These are phyloP conservation scores for Drosophila rellima DNA, from an alignment of 2,888 invertebrate genomes.

Conservation along the genomic window DNA sequence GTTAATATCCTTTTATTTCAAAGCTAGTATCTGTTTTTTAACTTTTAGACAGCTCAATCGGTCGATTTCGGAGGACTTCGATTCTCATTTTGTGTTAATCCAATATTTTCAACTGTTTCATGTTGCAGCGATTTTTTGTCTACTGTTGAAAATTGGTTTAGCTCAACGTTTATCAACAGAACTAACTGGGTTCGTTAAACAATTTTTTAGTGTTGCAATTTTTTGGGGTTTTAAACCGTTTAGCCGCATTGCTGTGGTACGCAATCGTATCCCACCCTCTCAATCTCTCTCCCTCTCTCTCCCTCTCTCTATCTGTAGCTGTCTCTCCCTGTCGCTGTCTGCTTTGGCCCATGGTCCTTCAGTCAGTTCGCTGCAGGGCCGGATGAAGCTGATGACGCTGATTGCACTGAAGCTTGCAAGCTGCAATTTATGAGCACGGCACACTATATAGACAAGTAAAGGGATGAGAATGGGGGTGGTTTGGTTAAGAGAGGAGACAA, in stretches of 20 bases:
- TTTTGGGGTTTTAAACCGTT: slow-evolving; percentile 35
- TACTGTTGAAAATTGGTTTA: slow-evolving; percentile 13
- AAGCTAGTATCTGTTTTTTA: not conserved
- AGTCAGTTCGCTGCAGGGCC: slow-evolving; percentile 61
- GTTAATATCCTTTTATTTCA: not conserved
- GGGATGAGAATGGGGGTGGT: not conserved
- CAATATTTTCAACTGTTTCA: not conserved
- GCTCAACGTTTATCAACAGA: slow-evolving; percentile 24
- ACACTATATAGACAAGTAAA: slow-evolving; percentile 58
- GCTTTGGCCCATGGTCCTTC: slow-evolving; percentile 21
- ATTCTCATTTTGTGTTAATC: not conserved
- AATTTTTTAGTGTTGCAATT: slow-evolving; percentile 18
- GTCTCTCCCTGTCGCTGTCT: slow-evolving; percentile 1
- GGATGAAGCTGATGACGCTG: slow-evolving; percentile 81
- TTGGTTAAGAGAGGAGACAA: slow-evolving; percentile 25
- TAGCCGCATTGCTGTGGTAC: slow-evolving; percentile 27
- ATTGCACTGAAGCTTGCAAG: slow-evolving; percentile 80
- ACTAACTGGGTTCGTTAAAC: slow-evolving; percentile 34
- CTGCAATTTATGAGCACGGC: slow-evolving; percentile 77
- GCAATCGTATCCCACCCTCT: slow-evolving; percentile 9
- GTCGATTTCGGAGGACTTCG: not conserved
- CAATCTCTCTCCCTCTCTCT: not conserved
- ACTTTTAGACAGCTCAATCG: not conserved
- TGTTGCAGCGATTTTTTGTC: slow-evolving; percentile 3
- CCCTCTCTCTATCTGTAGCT: not conserved